These are phyloP conservation scores for Scomber japonicus DNA, from an alignment of 2,113 vertebrate species.

Conservation along the genomic window DNA sequence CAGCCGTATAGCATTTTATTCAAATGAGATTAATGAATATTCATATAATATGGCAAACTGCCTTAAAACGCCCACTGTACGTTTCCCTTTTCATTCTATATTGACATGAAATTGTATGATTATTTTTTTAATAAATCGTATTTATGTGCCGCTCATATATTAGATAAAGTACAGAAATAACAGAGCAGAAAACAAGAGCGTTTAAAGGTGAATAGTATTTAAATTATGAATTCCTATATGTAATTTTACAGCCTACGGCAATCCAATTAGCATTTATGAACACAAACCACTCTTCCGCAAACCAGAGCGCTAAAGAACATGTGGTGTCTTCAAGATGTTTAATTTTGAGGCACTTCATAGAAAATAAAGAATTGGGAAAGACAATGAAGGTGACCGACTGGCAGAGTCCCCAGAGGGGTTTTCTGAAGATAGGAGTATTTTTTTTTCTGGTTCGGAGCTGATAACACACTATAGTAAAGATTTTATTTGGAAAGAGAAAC, in stretches of 20 bases:
- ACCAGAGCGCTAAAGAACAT: constrained; percentile 23
- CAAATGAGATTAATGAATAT: constrained; percentile 78
- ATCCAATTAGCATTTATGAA: constrained; percentile 64
- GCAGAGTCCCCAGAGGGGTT: constrained; percentile 70
- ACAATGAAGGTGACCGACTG: constrained; percentile 74
- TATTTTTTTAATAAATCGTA: constrained; percentile 32
- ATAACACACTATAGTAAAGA: constrained; percentile 64
- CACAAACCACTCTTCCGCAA: constrained; percentile 22
- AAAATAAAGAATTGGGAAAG: constrained; percentile 64
- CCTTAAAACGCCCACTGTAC: constrained; percentile 62
- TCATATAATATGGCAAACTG: constrained; percentile 67
- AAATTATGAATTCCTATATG: constrained; percentile 53
- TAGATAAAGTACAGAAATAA: constrained; percentile 53
- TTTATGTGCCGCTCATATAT: constrained; percentile 33
- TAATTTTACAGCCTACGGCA: constrained; percentile 59
- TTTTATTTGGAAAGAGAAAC: constrained; percentile 57
- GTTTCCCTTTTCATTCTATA: constrained; percentile 37
- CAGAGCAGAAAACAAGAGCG: constrained; percentile 42
- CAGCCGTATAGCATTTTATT: constrained; percentile 60
- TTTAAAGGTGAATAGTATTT: constrained; percentile 55
- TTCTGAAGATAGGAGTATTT: constrained; percentile 64
- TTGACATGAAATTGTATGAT: constrained; percentile 33
- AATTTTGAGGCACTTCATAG: constrained; percentile 40
- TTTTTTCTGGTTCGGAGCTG: constrained; percentile 69
- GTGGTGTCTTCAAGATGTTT: constrained; percentile 41